Evolutionary conservation across 1,140 invertebrate genomes (phyloP).

Genomic region (Augochlora pura): DNA sequence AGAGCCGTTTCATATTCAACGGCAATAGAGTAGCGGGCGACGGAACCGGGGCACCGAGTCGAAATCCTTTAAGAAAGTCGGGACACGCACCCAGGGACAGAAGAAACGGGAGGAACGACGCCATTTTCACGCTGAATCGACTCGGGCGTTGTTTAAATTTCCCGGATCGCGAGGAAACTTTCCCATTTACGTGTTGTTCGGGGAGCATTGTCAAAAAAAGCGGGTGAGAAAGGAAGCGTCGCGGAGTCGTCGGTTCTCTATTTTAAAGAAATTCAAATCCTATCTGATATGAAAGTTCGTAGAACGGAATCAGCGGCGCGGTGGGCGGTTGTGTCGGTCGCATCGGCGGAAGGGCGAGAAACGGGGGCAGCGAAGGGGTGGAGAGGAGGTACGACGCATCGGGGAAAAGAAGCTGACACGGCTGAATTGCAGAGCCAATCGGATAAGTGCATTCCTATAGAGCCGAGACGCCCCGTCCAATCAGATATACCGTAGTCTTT

Average conservation of each 20-base stretch:
- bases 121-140: neutral
- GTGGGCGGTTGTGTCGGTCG: slow-evolving; percentile 30
- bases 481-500: slow-evolving; percentile 77
- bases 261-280: slow-evolving; percentile 70
- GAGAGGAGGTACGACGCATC: slow-evolving; percentile 18
- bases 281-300: slow-evolving; percentile 70
- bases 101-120: neutral
- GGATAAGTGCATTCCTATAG: slow-evolving; percentile 79
- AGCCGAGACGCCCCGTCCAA: slow-evolving; percentile 72
- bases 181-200: slow-evolving; percentile 45
- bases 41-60: neutral
- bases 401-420: slow-evolving; percentile 72
- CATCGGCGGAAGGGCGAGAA: neutral
- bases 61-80: slow-evolving; percentile 26
- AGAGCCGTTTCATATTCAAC: slow-evolving; percentile 24
- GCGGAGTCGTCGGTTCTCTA: slow-evolving; percentile 34
- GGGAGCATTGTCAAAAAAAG: neutral
- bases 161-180: slow-evolving; percentile 57
- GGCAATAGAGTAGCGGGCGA: neutral
- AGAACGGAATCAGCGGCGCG: slow-evolving; percentile 40
- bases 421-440: slow-evolving; percentile 78
- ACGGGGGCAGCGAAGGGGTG: neutral
- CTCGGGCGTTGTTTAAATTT: slow-evolving; percentile 58
- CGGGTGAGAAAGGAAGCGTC: neutral
- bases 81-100: neutral